phyloP scores from a whole-genome alignment of 1,140 invertebrate species.

The Drosophila burlai region DNA sequence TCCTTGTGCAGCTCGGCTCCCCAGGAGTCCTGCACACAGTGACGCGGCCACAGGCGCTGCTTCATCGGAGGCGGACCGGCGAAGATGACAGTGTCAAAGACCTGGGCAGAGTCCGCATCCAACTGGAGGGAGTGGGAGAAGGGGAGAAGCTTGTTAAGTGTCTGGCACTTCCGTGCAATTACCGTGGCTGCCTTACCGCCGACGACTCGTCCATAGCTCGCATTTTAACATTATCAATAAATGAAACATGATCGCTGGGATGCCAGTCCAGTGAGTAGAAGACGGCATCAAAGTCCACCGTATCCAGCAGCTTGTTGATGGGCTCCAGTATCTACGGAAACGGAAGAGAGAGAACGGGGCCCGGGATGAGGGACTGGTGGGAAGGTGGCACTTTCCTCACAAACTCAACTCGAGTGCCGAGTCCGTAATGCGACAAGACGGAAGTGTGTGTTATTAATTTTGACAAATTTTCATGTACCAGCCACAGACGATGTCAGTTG shows the following conservation, averaged over 20 bases:
- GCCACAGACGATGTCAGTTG: conserved; percentile 50
- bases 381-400: conserved; percentile 26
- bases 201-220: conserved; percentile 90
- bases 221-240: conserved; percentile 94
- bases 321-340: conserved; percentile 92
- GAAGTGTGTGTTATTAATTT: conserved; percentile 85
- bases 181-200: conserved; percentile 85
- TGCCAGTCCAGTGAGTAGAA: conserved; percentile 99
- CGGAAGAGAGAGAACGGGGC: not conserved
- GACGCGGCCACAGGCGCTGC: conserved; percentile 96
- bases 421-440: conserved; percentile 70
- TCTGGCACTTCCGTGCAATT: conserved; percentile 43
- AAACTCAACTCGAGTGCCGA: conserved; percentile 36
- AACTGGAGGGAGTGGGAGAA: conserved; percentile 72
- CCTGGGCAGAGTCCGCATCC: conserved; percentile 90
- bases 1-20: conserved; percentile 97
- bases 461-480: conserved; percentile 82
- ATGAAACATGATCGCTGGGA: conserved; percentile 98
- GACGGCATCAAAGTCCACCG: conserved; percentile 95
- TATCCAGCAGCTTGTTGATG: conserved; percentile 95
- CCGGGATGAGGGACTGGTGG: not conserved
- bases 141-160: conserved; percentile 5
- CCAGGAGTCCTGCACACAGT: conserved; percentile 98
- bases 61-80: conserved; percentile 92
- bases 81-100: conserved; percentile 97